Evolutionary conservation across 2,113 vertebrate genomes (phyloP).

Genomic region (Zapus hudsonius): DNA sequence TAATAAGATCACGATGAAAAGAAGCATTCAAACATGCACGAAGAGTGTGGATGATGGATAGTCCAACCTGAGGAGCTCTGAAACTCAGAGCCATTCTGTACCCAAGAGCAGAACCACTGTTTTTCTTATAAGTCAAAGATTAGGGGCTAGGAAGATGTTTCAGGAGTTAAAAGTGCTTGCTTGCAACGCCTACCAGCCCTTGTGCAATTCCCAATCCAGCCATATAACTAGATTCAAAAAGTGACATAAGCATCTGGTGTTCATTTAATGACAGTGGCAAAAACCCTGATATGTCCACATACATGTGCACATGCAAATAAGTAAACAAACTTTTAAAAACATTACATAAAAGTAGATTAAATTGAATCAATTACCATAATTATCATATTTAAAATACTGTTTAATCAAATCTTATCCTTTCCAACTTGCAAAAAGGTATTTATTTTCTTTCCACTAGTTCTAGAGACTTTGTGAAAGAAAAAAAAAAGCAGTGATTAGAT

Average conservation of each 20-base stretch:
- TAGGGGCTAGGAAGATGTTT: no score
- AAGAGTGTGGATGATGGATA: background rate
- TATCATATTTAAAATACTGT: background rate
- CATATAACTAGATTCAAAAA: no score
- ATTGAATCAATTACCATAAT: background rate
- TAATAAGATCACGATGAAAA: constrained; percentile 39
- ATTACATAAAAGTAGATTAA: background rate
- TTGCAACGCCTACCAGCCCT: no score
- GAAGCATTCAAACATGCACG: background rate
- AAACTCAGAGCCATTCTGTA: background rate
- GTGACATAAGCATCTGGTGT: no score
- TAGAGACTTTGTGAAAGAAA: background rate
- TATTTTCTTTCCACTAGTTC: background rate
- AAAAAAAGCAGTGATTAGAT: background rate
- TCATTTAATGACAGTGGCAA: no score
- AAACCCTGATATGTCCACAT: no score
- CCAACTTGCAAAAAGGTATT: constrained; percentile 5
- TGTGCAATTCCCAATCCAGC: no score
- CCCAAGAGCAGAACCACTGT: background rate
- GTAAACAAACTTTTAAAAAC: background rate
- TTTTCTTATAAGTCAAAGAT: background rate
- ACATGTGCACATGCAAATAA: no score
- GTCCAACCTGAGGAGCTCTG: background rate
- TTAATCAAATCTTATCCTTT: constrained; percentile 13
- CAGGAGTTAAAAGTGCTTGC: no score